phyloP scores from a whole-genome alignment of 2,797 vertebrate genomes.

The Poliocrania exsul region DNA sequence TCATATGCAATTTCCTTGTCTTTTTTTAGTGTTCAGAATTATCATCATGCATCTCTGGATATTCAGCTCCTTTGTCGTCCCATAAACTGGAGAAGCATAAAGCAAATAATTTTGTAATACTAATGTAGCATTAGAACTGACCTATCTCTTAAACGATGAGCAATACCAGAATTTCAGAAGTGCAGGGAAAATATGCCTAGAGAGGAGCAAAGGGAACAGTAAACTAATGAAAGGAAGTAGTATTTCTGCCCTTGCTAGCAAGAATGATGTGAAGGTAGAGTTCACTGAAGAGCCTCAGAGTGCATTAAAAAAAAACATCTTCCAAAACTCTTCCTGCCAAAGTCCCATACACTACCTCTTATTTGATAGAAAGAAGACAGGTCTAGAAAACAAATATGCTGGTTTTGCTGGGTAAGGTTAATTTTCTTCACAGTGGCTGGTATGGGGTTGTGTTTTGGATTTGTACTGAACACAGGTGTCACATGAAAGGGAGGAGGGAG shows the following conservation, averaged over 20 bases:
- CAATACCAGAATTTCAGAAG: neutral
- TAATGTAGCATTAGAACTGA: neutral
- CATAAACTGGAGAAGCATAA: neutral
- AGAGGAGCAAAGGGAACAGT: neutral
- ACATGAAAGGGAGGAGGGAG: too few relatives aligned
- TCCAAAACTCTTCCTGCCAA: neutral
- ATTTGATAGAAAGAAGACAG: neutral
- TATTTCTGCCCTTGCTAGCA: neutral
- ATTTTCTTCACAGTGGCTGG: neutral
- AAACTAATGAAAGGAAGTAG: neutral
- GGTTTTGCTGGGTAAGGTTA: neutral
- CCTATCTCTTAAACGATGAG: neutral
- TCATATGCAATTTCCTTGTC: neutral
- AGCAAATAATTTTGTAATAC: neutral
- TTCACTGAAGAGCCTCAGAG: neutral
- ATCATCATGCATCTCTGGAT: neutral
- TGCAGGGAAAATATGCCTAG: neutral
- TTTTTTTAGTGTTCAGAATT: neutral
- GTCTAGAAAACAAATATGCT: neutral
- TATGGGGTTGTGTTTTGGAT: rapidly evolving
- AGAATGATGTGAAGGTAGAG: neutral
- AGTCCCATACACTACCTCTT: neutral
- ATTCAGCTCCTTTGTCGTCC: neutral
- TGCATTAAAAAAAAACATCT: neutral
- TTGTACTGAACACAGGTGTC: neutral